Base-by-base conservation (phyloP, 2,113 vertebrate genomes). In the Sebastes schlegelii region DNA sequence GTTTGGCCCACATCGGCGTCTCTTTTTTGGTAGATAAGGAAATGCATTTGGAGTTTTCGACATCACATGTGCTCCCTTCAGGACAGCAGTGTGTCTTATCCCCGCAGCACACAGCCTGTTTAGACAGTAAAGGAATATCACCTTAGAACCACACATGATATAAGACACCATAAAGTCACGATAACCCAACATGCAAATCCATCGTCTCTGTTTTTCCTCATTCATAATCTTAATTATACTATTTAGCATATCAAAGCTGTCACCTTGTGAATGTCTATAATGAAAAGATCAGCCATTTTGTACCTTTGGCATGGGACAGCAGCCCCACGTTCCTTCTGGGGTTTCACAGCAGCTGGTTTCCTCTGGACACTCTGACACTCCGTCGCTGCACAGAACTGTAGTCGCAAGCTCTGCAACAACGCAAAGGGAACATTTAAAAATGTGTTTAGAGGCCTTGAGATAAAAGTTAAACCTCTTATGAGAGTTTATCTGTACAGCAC, bases 221-320 rank as follows among this genome's bases (percentile, higher is more conserved):
- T 77, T 77, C 43, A 34, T 12, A 40, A 78, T 62, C 48, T 60
- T n/a, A 76, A 42, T 48, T 23, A 51, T 43, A 3, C 48, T 54
- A 43, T 48, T 34, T 43, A 8, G 14, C 8, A 19, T 34, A n/a
- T 42, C 10, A 55, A n/a, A 67, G 6, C n/a, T 64, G 17, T 5
- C 43, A 19, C 21, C 6, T 8, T 57, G 5, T 49, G 51, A 6
- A 6, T 17, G 51, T 40, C 43, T 19, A 9, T 42, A 6, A 70
- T 8, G 43, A 11, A 71, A 34, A 42, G 11, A 23, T 58, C 14
- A 23, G 5, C 4, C 14, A 16, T 16, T 19, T 7, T 58, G 6
- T 96, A 98, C 97, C 95, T 96, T 85, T 17, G 95, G 92, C 82
- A 96, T 84, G 2, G 97, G 97, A 75, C 97, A 98, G 86, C 97